These are phyloP conservation scores for Notolepis coatsorum DNA, from an alignment of 2,797 vertebrate genomes.

Conservation along the genomic window DNA sequence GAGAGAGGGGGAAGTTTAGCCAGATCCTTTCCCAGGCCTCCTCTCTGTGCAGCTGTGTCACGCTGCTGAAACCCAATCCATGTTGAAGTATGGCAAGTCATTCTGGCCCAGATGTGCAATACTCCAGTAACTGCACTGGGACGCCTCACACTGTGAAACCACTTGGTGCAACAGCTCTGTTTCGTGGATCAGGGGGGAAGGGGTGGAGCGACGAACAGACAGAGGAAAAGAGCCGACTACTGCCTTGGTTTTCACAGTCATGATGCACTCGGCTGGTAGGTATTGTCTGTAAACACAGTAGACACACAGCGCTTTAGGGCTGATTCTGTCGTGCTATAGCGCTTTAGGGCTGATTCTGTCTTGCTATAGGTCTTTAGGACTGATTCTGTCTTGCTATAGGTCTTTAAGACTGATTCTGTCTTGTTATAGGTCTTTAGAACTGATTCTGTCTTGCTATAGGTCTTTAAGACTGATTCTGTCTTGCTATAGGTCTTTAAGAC, in stretches of 20 bases:
- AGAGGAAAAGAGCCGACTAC: constrained; percentile 11
- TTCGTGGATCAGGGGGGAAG: constrained; percentile 1
- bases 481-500: too few relatives aligned
- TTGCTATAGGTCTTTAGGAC: too few relatives aligned
- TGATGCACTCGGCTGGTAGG: constrained; percentile 5
- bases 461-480: too few relatives aligned
- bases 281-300: constrained; percentile 11
- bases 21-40: constrained; percentile 36
- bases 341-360: too few relatives aligned
- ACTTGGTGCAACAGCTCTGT: constrained; percentile 24
- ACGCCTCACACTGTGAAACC: constrained; percentile 50
- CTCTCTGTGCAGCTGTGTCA: constrained; percentile 67
- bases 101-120: constrained; percentile 58
- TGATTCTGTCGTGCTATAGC: too few relatives aligned
- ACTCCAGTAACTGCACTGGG: constrained; percentile 52
- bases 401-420: too few relatives aligned
- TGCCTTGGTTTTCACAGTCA: constrained; percentile 3
- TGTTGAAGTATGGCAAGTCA: constrained; percentile 38
- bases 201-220: background rate
- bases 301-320: background rate
- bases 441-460: too few relatives aligned
- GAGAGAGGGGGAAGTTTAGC: constrained; percentile 36
- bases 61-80: constrained; percentile 62
- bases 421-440: too few relatives aligned
- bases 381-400: too few relatives aligned